Conservation (phyloP, 2,797 vertebrate species). For the Halcyon smyrnensis region DNA sequence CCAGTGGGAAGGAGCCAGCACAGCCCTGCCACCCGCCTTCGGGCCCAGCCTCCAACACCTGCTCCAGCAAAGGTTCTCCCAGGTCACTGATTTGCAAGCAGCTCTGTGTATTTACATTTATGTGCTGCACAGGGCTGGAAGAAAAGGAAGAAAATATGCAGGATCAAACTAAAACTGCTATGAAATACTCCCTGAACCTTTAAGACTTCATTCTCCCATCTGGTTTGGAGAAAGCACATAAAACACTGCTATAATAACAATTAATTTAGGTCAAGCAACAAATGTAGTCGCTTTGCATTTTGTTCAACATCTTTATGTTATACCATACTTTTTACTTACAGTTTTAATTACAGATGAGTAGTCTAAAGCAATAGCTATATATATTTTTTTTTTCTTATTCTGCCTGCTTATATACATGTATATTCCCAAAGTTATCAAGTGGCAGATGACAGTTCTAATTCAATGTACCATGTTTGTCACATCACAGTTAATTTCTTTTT, state of each 20-base stretch:
- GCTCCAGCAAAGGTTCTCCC: background rate
- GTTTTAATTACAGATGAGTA: conserved; percentile 34
- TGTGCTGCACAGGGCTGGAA: background rate
- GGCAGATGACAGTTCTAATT: conserved; percentile 33
- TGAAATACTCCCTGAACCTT: background rate
- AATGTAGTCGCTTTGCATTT: background rate
- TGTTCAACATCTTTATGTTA: background rate
- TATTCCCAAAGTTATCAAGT: background rate
- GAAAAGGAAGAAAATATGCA: background rate
- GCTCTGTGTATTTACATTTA: background rate
- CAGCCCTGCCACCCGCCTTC: accelerated
- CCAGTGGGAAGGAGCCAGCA: background rate
- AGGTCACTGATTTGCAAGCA: background rate
- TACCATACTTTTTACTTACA: background rate
- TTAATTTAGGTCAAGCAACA: background rate
- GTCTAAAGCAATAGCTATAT: background rate
- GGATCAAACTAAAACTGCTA: background rate
- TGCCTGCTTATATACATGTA: background rate
- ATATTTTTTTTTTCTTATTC: background rate
- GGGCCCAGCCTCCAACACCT: background rate
- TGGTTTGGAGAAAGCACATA: background rate
- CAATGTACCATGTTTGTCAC: background rate
- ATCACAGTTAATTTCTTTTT: conserved; percentile 5
- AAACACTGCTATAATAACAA: background rate
- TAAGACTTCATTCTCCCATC: background rate